Conservation (phyloP, 1,140 invertebrate genomes). For the Megalonaias nervosa region DNA sequence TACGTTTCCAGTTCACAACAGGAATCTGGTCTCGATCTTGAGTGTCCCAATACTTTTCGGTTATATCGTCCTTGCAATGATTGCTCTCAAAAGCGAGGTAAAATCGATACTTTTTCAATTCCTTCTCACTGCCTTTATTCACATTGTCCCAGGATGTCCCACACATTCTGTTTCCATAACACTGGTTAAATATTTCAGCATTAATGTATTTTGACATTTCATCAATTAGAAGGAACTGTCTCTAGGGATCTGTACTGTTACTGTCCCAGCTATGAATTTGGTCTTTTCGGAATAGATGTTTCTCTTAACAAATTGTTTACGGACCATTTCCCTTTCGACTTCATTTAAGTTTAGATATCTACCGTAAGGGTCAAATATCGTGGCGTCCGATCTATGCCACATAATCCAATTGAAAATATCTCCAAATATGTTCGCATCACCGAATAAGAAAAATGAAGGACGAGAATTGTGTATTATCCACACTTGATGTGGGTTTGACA, state of each 20-base stretch:
- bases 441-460: conserved; percentile 46
- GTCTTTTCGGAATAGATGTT: conserved; percentile 29
- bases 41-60: conserved; percentile 68
- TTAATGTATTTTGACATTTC: conserved; percentile 74
- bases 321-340: conserved; percentile 34
- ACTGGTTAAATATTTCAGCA: conserved; percentile 79
- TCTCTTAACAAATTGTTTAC: conserved; percentile 27
- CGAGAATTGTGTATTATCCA: conserved; percentile 47
- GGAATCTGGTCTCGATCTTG: no score
- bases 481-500: conserved; percentile 36
- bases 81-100: no score
- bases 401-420: conserved; percentile 18
- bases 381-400: no score
- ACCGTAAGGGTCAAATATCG: conserved; percentile 57
- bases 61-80: conserved; percentile 69
- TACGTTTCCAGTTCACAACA: no score
- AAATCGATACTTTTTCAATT: conserved; percentile 84
- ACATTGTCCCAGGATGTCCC: conserved; percentile 37
- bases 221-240: conserved; percentile 73
- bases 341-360: conserved; percentile 52
- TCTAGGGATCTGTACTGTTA: no score
- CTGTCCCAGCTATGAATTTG: conserved; percentile 76
- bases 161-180: conserved; percentile 45
- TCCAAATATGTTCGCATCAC: no score
- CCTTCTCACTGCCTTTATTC: conserved; percentile 44